phyloP scores from a whole-genome alignment of 2,888 invertebrate species.

The Erebia ligea region DNA sequence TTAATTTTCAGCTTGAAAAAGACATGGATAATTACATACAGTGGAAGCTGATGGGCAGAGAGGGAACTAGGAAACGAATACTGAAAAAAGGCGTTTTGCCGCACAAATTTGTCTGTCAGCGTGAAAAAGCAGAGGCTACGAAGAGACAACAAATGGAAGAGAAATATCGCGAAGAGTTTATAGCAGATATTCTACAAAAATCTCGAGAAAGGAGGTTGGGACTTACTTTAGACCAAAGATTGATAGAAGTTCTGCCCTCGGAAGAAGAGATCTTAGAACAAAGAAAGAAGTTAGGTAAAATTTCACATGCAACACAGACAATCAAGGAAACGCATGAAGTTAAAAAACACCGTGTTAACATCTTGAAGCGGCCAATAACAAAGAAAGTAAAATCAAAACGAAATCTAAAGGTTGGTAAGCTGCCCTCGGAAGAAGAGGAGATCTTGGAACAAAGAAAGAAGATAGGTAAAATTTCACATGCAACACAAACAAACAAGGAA shows the following conservation, averaged over 20 bases:
- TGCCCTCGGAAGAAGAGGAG: neutral
- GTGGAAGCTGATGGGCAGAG: conserved; percentile 7
- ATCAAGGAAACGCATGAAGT: neutral
- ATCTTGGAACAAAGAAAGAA: conserved; percentile 1
- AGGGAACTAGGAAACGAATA: neutral
- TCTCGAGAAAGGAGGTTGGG: neutral
- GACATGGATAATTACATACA: conserved; percentile 9
- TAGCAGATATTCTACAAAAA: neutral
- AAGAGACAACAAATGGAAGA: neutral
- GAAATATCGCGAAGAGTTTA: neutral
- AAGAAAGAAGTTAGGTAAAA: too few species aligned
- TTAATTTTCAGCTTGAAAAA: conserved; percentile 6
- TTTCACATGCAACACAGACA: neutral
- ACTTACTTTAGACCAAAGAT: neutral
- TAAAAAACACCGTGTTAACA: too few species aligned
- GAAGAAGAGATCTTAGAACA: neutral
- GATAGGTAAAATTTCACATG: neutral
- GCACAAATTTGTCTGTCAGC: neutral
- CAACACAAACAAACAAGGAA: neutral
- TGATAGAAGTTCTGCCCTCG: too few species aligned
- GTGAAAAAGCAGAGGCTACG: too few species aligned
- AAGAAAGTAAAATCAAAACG: too few species aligned
- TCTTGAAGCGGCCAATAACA: too few species aligned
- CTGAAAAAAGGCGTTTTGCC: conserved; percentile 3
- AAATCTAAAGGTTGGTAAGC: neutral